These are phyloP conservation scores for Drosophila pseudoananassae DNA, from an alignment of 1,140 invertebrate species.

Conservation along the genomic window DNA sequence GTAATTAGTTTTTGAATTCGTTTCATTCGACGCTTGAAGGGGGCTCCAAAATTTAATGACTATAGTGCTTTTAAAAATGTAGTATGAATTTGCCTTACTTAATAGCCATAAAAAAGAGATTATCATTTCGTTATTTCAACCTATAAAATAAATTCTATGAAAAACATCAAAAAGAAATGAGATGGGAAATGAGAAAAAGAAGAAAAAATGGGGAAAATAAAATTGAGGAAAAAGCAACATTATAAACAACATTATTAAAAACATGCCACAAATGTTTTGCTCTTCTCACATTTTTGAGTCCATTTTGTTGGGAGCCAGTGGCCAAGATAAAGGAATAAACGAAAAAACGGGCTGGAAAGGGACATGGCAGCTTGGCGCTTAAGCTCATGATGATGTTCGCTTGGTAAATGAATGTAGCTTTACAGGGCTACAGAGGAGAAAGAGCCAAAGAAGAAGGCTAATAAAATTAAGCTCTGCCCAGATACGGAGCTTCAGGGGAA, in stretches of 20 bases:
- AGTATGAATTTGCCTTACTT: constrained; percentile 10
- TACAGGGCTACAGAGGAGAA: not conserved
- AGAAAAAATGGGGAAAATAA: constrained; percentile 26
- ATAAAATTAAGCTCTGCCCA: constrained; percentile 59
- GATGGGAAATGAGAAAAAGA: constrained; percentile 19
- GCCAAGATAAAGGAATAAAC: constrained; percentile 13
- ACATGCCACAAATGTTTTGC: constrained; percentile 83
- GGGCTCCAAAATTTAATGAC: constrained; percentile 17
- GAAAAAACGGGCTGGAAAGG: constrained; percentile 8
- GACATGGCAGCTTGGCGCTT: constrained; percentile 3
- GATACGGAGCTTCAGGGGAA: constrained; percentile 14
- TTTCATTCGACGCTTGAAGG: constrained; percentile 26
- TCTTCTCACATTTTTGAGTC: constrained; percentile 79
- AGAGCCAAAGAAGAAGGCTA: constrained; percentile 42
- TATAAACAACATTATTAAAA: constrained; percentile 84
- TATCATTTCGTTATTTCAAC: constrained; percentile 48
- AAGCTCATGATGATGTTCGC: constrained; percentile 71
- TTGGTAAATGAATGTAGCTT: constrained; percentile 58
- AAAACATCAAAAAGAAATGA: constrained; percentile 66
- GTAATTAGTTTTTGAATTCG: constrained; percentile 68
- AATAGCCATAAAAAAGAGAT: constrained; percentile 50
- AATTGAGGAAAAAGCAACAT: constrained; percentile 66
- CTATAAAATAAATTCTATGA: constrained; percentile 70
- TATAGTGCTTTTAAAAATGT: constrained; percentile 23
- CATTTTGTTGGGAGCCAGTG: constrained; percentile 66